Evolutionary conservation across 2,113 vertebrate species (phyloP).

Genomic region (Peromyscus polionotus): DNA sequence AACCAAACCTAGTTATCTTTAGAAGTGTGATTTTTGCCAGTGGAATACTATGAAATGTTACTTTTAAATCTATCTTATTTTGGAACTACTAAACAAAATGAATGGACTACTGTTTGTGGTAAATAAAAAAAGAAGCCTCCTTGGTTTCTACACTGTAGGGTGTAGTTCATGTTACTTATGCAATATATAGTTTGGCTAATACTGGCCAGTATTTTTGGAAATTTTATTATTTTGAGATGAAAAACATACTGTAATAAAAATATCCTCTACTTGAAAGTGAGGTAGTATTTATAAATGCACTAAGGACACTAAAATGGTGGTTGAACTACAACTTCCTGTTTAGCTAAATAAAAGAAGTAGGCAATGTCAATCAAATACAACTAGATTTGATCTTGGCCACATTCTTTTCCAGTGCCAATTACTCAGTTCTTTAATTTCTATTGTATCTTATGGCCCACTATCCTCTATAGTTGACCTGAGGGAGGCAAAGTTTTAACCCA

Average conservation of each 20-base stretch:
- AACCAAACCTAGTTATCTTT: conserved; percentile 14
- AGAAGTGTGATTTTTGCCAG: not conserved
- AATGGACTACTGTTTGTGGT: not conserved
- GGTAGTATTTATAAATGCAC: not conserved
- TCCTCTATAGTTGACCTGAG: not conserved
- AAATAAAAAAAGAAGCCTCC: not conserved
- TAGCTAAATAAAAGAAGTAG: not conserved
- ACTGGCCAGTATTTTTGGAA: not conserved
- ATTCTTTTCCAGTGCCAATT: not conserved
- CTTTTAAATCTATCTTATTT: conserved; percentile 1
- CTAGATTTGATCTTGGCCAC: not conserved
- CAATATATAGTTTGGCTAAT: not conserved
- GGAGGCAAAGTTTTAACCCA: not conserved
- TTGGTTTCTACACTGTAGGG: not conserved
- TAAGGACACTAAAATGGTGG: not conserved
- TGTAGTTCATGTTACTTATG: not conserved
- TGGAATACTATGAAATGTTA: not conserved
- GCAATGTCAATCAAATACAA: not conserved
- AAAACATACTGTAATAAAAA: not conserved
- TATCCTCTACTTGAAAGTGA: not conserved
- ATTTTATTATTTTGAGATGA: not conserved
- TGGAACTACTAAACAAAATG: not conserved
- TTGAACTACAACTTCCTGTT: not conserved
- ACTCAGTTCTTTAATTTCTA: not conserved
- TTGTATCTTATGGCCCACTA: not conserved